Percentiles rank a stretch among this genome's conserved stretches.
These are phyloP conservation scores for Heteractis magnifica DNA, from an alignment of 92 coral and sea anemone genomes.

Conservation along the genomic window DNA sequence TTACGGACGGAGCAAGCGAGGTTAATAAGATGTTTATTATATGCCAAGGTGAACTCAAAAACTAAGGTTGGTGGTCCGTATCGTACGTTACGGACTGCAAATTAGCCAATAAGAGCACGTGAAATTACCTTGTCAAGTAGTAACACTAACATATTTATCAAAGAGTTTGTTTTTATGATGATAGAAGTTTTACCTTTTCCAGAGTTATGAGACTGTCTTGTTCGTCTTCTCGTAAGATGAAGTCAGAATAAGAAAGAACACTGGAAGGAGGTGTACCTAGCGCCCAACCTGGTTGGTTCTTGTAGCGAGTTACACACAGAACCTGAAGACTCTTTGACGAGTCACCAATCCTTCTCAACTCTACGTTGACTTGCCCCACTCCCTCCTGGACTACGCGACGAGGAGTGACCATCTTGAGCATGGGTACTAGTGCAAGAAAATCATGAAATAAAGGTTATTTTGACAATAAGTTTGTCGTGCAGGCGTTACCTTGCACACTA, in stretches of 20 bases:
- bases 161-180: background rate
- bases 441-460: background rate
- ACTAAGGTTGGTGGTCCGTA: too few relatives aligned
- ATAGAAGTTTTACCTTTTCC: slow-evolving; percentile 55
- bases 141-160: background rate
- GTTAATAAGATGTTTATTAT: too few relatives aligned
- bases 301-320: slow-evolving; percentile 55
- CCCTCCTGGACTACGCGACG: slow-evolving; percentile 64
- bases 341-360: slow-evolving; percentile 73
- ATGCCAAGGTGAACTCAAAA: too few relatives aligned
- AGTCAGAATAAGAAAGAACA: slow-evolving; percentile 83
- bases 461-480: too few relatives aligned
- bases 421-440: slow-evolving; percentile 47
- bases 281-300: slow-evolving; percentile 65
- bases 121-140: too few relatives aligned
- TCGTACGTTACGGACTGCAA: too few relatives aligned
- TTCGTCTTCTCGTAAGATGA: slow-evolving; percentile 62
- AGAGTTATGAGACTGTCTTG: slow-evolving; percentile 67
- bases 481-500: too few relatives aligned
- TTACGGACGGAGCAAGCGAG: too few relatives aligned
- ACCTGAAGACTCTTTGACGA: slow-evolving; percentile 47
- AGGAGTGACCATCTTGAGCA: slow-evolving; percentile 53
- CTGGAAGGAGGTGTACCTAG: slow-evolving; percentile 63
- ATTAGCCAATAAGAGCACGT: too few relatives aligned
- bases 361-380: slow-evolving; percentile 53